Percentiles rank a stretch among this genome's conserved stretches.
Conservation (phyloP, 1,140 invertebrate species). For the Pentalonia nigronervosa region DNA sequence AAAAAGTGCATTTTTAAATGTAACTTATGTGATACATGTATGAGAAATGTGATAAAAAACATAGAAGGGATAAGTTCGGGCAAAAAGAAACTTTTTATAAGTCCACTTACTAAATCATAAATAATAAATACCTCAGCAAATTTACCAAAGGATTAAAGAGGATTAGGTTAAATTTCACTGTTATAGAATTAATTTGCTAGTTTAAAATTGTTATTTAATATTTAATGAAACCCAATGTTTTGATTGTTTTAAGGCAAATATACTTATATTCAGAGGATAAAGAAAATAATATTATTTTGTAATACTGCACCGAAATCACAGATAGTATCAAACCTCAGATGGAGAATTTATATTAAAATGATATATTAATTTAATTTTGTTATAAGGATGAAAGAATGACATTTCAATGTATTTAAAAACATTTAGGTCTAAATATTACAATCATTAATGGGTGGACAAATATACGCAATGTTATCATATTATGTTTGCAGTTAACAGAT, state of each 20-base stretch:
- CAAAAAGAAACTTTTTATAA: not conserved
- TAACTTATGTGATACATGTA: not conserved
- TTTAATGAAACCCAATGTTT: not conserved
- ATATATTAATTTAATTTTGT: not conserved
- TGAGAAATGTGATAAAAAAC: not conserved
- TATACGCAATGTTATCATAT: not conserved
- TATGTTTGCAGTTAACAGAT: not conserved
- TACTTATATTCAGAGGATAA: not conserved
- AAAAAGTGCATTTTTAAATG: no score
- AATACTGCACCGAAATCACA: no score
- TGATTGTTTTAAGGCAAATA: not conserved
- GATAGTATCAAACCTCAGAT: no score
- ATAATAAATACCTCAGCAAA: not conserved
- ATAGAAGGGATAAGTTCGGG: not conserved
- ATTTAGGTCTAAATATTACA: not conserved
- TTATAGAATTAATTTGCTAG: not conserved
- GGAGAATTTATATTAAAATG: not conserved
- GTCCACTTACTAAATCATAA: not conserved
- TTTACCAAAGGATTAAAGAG: no score
- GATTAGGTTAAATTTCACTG: not conserved
- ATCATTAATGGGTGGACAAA: not conserved
- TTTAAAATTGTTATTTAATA: no score
- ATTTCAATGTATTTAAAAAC: not conserved
- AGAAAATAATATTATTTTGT: no score
- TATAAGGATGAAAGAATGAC: not conserved